Evolutionary conservation across 2,797 vertebrate genomes (phyloP).

Genomic region (Pitangus sulphuratus): DNA sequence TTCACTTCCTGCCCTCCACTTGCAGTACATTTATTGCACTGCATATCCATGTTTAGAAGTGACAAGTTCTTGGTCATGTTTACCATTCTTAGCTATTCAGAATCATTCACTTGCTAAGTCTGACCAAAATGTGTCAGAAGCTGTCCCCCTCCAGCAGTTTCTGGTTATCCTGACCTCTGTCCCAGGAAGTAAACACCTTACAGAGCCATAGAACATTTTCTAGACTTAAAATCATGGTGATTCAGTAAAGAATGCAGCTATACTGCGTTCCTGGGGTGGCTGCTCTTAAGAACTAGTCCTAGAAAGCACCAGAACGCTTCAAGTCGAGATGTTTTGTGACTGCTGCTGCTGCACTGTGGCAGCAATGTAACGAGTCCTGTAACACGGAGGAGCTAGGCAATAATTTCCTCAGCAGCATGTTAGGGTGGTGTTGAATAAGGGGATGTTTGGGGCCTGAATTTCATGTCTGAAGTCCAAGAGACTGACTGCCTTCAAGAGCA

Average conservation of each 20-base stretch:
- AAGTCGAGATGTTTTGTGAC: not conserved
- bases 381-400: not conserved
- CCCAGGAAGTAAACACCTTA: not conserved
- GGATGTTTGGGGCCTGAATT: not conserved
- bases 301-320: not conserved
- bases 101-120: not conserved
- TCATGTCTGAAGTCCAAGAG: not conserved
- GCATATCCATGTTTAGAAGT: not conserved
- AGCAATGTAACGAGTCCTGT: not conserved
- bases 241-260: not conserved
- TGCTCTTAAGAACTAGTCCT: not conserved
- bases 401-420: not conserved
- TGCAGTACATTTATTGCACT: not conserved
- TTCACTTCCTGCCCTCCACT: not conserved
- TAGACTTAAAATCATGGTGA: not conserved
- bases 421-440: not conserved
- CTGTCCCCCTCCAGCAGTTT: not conserved
- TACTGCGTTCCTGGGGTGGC: not conserved
- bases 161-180: not conserved
- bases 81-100: not conserved
- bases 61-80: rapidly evolving
- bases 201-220: not conserved
- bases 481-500: not conserved
- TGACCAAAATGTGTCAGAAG: not conserved
- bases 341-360: not conserved